Base-by-base conservation (phyloP, 2,888 invertebrate species). In the Nymphalis urticae region DNA sequence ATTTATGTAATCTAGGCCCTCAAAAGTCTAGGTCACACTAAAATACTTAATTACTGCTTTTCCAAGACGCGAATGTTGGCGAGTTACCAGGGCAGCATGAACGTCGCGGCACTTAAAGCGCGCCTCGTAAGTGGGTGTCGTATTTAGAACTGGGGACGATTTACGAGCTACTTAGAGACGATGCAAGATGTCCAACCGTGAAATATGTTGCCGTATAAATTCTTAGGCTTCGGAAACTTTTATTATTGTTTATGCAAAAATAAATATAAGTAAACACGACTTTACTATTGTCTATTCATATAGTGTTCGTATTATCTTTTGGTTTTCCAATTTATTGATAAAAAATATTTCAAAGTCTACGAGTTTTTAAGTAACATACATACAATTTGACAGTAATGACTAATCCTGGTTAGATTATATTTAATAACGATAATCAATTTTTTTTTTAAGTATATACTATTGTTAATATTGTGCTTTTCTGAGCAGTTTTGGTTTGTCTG, bases 141-240 rank as follows among this genome's bases (percentile, higher is more conserved):
- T 59, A 24, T 51, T 63, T 62, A 62, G 58, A 58, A 58, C 50
- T 24, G 50, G 24, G 50, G 36, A 62, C 67, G 62, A 67, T 67
- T 67, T 67, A 67, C 67, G 50, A 62, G 50, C 62, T 63, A 51
- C 67, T 51, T 68, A 68, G 7, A 51, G 51, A 59, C 59, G 67
- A 68, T 68, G 58, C 63, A 68, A 63, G 42, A 68, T 68, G 67
- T 68, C 67, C 62, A 51, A 68, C 51, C 17, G 58, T 63, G 59
- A 68, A 68, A 63, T 68, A 68, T 63, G 58, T 54, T 24, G 17
- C 42, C 17, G 42, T 51, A 42, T 63, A 63, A 32, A 59, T 63
- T 59, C 48, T 62, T 51, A 68, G 63, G 51, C 51, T 32, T n/a
- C 32, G 47, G 9, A 56, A 58, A 62, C 58, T 60, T 50, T 51